These are phyloP conservation scores for Condylura cristata DNA, from an alignment of 2,113 vertebrate genomes.

Conservation along the genomic window DNA sequence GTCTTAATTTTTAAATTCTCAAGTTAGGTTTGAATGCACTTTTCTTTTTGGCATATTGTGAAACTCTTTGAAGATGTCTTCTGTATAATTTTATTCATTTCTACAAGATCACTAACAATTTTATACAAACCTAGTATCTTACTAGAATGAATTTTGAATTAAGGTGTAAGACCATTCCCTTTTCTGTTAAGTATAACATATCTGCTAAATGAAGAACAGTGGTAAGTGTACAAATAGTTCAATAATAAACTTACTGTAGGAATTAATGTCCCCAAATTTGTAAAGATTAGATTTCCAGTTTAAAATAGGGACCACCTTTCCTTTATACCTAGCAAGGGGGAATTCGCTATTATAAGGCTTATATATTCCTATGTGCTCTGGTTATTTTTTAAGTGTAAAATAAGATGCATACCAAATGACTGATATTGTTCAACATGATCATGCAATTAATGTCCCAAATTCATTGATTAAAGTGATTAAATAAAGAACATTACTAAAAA, in stretches of 20 bases:
- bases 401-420: not conserved
- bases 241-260: not conserved
- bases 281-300: not conserved
- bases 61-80: not conserved
- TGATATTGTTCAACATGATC: not conserved
- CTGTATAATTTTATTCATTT: not conserved
- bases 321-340: not conserved
- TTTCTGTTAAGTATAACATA: not conserved
- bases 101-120: not conserved
- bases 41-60: not conserved
- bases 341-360: not conserved
- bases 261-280: not conserved
- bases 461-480: not conserved
- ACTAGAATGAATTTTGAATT: not conserved
- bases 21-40: not conserved
- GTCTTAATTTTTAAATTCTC: not conserved
- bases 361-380: not conserved
- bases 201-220: not conserved
- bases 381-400: not conserved
- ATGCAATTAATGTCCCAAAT: not conserved
- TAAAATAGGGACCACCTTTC: not conserved
- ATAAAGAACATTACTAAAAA: not conserved
- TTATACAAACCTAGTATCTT: not conserved
- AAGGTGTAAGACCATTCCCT: not conserved
- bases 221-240: not conserved